Evolutionary conservation across 2,888 invertebrate species (phyloP).

Genomic region (Chrysomela aeneicollis): DNA sequence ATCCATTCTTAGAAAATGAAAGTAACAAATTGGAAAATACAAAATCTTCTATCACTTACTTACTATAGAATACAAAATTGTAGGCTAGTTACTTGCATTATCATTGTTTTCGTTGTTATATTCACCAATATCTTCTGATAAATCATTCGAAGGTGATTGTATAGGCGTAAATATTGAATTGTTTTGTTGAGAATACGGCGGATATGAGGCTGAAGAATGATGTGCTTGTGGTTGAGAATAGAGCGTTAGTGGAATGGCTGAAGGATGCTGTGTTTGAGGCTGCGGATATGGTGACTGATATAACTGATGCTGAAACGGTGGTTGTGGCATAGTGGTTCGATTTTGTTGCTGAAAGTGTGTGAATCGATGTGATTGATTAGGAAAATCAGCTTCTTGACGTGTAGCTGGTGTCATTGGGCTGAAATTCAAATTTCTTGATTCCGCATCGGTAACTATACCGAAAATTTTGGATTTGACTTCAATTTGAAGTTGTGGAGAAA

Average conservation of each 20-base stretch:
- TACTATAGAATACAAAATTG: too few relatives aligned
- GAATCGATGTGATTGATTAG: slow-evolving; percentile 3
- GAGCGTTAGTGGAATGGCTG: not conserved
- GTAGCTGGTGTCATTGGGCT: not conserved
- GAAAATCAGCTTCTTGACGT: not conserved
- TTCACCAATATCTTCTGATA: too few relatives aligned
- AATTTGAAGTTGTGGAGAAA: not conserved
- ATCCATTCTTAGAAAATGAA: too few relatives aligned
- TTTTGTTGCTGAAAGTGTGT: not conserved
- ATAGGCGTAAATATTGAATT: not conserved
- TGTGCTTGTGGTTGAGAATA: slow-evolving; percentile 5
- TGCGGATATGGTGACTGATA: slow-evolving; percentile 2
- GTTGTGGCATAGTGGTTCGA: too few relatives aligned
- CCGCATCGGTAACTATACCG: slow-evolving; percentile 1
- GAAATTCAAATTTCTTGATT: slow-evolving; percentile 9
- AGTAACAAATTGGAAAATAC: too few relatives aligned
- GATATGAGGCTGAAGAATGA: slow-evolving; percentile 11
- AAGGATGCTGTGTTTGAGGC: slow-evolving; percentile 6
- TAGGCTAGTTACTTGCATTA: not conserved
- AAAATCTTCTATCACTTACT: too few relatives aligned
- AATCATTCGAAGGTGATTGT: too few relatives aligned
- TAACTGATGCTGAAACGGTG: not conserved
- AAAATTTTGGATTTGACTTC: slow-evolving; percentile 6
- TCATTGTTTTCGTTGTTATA: slow-evolving; percentile 4
- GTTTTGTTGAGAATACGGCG: slow-evolving; percentile 4